Base-by-base conservation (phyloP, 2,797 vertebrate genomes). In the Gobio occitaniae region DNA sequence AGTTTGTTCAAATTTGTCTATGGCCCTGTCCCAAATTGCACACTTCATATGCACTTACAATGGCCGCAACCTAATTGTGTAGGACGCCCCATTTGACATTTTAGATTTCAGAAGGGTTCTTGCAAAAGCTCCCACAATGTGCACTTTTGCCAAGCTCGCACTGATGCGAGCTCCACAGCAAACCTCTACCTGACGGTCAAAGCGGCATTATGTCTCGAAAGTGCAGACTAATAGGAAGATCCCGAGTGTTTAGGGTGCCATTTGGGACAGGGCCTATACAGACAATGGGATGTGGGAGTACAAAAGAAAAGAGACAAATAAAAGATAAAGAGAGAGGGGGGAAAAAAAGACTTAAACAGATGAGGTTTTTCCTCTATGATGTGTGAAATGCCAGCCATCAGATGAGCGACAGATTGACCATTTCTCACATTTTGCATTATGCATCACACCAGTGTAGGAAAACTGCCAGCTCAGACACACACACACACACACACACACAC, bases 341-440 rank as follows among this genome's bases (percentile, higher is more conserved):
- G 9, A 17, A 38, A 56, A 54, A 48, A 47, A 11, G 1, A 29
- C 8, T 63, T 63, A 48, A 72, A 65, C 8, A 25, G 71, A 38
- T 52, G 36, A 59, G 65, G 50, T 69, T 77, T 83, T 66, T 25
- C 36, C 21, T 68, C 32, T 6, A 36, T 38, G n/a, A 19, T 77
- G 61, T 41, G 21, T 38, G 41, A 78, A 59, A 70, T 68, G 72
- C 15, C 75, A 77, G 65, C 32, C 36, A 36, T 68, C 74, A 69
- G 38, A 78, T 59, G 65, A 84, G 74, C 50, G 69, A 78, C 76
- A 78, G 83, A 71, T 61, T 79, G 83, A 79, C 66, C 41, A 70
- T 84, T 84, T 84, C 83, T 63, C 52, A 71, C 76, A 61, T 78
- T 47, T 63, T 84, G 76, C 44, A 84, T 84, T 71, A 84, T 84